phyloP scores from a whole-genome alignment of 2,888 invertebrate genomes.

The Argyra leucocephala region DNA sequence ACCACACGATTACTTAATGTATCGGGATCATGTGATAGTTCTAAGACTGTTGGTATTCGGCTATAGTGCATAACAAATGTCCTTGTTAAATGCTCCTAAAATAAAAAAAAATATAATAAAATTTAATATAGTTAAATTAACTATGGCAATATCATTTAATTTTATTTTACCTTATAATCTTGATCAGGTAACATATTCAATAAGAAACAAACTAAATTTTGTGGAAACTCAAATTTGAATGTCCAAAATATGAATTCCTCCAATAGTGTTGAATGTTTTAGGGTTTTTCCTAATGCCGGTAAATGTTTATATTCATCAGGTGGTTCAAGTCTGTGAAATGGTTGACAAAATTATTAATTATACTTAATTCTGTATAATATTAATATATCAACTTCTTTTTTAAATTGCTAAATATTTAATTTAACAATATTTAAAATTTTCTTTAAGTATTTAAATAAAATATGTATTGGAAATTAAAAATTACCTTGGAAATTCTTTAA shows the following conservation, averaged over 20 bases:
- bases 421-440: no score
- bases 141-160: neutral
- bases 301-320: constrained; percentile 69
- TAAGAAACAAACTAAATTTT: constrained; percentile 88
- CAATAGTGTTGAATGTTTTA: constrained; percentile 73
- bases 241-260: constrained; percentile 98
- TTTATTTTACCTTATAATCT: constrained; percentile 67
- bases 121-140: no score
- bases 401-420: no score
- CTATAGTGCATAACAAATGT: constrained; percentile 96
- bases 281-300: constrained; percentile 65
- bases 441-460: no score
- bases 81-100: constrained; percentile 79
- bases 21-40: constrained; percentile 76
- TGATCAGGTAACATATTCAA: constrained; percentile 92
- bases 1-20: constrained; percentile 91
- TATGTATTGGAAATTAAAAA: no score
- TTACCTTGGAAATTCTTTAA: constrained; percentile 65
- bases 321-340: constrained; percentile 50
- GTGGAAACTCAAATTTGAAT: constrained; percentile 93
- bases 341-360: no score
- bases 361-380: neutral
- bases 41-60: constrained; percentile 83
- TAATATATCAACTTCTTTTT: no score
- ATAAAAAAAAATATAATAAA: constrained; percentile 21